Percentiles rank a stretch among this genome's conserved stretches.
phyloP scores from a whole-genome alignment of 2,888 invertebrate genomes.

The Pecten maximus region DNA sequence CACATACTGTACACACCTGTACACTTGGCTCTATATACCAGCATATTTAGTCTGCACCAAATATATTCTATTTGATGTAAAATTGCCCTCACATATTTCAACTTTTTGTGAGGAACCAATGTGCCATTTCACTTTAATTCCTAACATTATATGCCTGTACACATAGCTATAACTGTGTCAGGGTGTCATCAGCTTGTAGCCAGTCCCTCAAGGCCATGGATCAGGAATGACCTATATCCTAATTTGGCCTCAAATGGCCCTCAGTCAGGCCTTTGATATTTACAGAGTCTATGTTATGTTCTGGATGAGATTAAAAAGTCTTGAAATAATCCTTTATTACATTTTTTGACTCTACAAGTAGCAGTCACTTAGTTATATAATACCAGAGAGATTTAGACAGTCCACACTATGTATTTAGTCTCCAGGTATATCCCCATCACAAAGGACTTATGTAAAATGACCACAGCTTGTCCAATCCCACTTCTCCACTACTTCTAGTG shows the following conservation, averaged over 20 bases:
- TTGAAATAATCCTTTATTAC: neutral
- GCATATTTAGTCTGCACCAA: neutral
- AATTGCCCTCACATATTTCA: neutral
- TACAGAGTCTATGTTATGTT: neutral
- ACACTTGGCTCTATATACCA: neutral
- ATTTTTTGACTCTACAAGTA: neutral
- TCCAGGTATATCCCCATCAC: too few relatives aligned
- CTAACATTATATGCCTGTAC: neutral
- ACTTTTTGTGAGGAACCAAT: neutral
- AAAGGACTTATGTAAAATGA: neutral
- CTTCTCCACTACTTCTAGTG: neutral
- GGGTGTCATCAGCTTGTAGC: neutral
- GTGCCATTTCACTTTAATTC: neutral
- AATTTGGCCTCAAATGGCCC: conserved; percentile 22
- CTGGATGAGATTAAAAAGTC: neutral
- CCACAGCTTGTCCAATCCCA: neutral
- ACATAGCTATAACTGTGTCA: neutral
- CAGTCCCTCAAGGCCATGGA: neutral
- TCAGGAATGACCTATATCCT: neutral
- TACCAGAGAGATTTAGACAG: neutral
- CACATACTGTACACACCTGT: conserved; percentile 8
- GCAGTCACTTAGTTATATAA: neutral
- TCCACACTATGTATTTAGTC: too few relatives aligned
- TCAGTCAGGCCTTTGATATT: neutral
- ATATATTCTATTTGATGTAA: neutral